Evolutionary conservation across 2,888 invertebrate genomes (phyloP).

Genomic region (Chesias legatella): DNA sequence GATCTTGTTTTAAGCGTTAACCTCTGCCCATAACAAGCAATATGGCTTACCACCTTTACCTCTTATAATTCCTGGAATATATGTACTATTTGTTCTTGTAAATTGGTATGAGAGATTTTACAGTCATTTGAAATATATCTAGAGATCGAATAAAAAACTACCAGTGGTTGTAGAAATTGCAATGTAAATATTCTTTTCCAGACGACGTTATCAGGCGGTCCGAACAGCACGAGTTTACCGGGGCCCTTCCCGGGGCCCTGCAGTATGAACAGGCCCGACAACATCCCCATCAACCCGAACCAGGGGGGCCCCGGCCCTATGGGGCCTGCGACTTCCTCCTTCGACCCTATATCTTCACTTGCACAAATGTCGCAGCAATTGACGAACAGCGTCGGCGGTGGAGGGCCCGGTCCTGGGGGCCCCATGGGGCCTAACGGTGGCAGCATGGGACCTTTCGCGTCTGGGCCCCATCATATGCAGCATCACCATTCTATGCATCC

Average conservation of each 20-base stretch:
- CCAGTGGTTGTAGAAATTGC: no score
- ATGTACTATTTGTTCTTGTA: no score
- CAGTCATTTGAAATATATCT: no score
- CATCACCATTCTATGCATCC: conserved; percentile 74
- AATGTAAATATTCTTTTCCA: conserved; percentile 29
- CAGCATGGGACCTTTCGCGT: conserved; percentile 64
- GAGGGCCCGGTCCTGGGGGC: conserved; percentile 56
- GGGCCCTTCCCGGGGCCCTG: conserved; percentile 78
- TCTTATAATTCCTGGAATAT: no score
- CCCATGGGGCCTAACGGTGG: conserved; percentile 62
- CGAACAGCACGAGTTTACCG: conserved; percentile 70
- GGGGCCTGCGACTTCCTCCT: conserved; percentile 81
- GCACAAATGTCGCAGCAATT: conserved; percentile 97
- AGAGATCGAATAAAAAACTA: no score
- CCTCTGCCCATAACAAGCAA: no score
- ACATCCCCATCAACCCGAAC: conserved; percentile 72
- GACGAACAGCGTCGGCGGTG: conserved; percentile 85
- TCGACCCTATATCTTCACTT: conserved; percentile 95
- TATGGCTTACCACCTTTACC: no score
- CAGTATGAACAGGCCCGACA: conserved; percentile 72
- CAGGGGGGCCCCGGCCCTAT: conserved; percentile 78
- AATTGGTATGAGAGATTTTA: no score
- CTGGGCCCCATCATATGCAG: conserved; percentile 70
- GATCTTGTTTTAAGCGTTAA: no score
- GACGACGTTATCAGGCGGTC: conserved; percentile 72